These are phyloP conservation scores for Corvus moneduloides DNA, from an alignment of 2,113 vertebrate genomes.

Conservation along the genomic window DNA sequence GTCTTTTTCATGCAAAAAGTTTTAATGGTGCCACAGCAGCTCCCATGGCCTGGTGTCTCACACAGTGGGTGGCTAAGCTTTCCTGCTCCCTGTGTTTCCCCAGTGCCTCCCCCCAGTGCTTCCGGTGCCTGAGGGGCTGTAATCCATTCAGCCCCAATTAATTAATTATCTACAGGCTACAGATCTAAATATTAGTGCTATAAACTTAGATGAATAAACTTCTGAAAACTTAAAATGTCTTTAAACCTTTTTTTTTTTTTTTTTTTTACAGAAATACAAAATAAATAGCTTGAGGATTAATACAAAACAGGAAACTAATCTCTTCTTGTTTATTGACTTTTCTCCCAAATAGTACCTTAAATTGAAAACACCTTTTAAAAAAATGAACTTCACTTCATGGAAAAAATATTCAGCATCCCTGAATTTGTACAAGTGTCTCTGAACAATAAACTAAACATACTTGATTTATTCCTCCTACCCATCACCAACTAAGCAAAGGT, in stretches of 20 bases:
- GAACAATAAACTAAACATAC: neutral
- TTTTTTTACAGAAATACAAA: constrained; percentile 38
- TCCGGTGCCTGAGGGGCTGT: neutral
- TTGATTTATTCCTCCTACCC: constrained; percentile 2
- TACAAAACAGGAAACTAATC: constrained; percentile 11
- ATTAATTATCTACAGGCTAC: neutral
- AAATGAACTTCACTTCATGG: constrained; percentile 11
- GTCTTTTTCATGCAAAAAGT: constrained; percentile 46
- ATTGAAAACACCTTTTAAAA: neutral
- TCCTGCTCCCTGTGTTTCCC: neutral
- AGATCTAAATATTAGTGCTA: neutral
- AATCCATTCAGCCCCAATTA: neutral
- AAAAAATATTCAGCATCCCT: constrained; percentile 1
- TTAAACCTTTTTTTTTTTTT: neutral
- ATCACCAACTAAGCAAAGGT: neutral
- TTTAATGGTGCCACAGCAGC: neutral
- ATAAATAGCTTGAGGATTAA: constrained; percentile 46
- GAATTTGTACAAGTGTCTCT: constrained; percentile 5
- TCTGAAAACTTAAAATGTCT: neutral
- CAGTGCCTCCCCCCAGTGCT: too few relatives aligned
- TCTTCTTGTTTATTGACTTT: neutral
- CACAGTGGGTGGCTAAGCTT: neutral
- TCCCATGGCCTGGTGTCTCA: neutral
- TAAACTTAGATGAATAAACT: neutral
- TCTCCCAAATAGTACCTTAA: neutral